phyloP scores from a whole-genome alignment of 2,797 vertebrate genomes.

The Phrynocephalus forsythii region DNA sequence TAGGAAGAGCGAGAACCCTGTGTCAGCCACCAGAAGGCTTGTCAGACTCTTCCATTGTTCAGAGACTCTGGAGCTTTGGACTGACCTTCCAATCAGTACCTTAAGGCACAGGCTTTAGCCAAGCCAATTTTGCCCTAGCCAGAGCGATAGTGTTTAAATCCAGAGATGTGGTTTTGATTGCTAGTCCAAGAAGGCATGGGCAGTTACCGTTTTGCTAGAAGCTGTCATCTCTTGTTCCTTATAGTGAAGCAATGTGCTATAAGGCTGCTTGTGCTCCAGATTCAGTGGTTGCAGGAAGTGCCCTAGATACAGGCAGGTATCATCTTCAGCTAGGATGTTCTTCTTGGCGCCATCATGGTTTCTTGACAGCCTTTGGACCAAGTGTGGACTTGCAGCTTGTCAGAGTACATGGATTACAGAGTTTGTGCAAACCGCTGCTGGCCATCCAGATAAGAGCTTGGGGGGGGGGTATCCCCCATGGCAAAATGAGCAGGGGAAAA shows the following conservation, averaged over 20 bases:
- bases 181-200: too few species aligned
- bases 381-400: not conserved
- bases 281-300: not conserved
- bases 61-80: not conserved
- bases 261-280: not conserved
- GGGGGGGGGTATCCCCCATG: not conserved
- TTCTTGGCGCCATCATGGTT: too few species aligned
- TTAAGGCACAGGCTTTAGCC: too few species aligned
- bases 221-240: not conserved
- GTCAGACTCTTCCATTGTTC: not conserved
- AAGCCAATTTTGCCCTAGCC: too few species aligned
- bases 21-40: constrained; percentile 9
- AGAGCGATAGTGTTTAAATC: too few species aligned
- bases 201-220: too few species aligned
- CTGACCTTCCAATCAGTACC: not conserved
- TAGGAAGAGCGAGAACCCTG: not conserved
- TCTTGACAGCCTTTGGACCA: not conserved
- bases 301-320: not conserved
- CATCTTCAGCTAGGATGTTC: not conserved
- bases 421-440: not conserved
- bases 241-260: not conserved
- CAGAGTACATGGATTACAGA: not conserved
- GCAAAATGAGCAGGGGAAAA: not conserved
- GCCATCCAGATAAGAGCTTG: not conserved
- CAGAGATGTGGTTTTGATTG: too few species aligned